Base-by-base conservation (phyloP, 2,888 invertebrate species). In the Liodrosophila aerea region DNA sequence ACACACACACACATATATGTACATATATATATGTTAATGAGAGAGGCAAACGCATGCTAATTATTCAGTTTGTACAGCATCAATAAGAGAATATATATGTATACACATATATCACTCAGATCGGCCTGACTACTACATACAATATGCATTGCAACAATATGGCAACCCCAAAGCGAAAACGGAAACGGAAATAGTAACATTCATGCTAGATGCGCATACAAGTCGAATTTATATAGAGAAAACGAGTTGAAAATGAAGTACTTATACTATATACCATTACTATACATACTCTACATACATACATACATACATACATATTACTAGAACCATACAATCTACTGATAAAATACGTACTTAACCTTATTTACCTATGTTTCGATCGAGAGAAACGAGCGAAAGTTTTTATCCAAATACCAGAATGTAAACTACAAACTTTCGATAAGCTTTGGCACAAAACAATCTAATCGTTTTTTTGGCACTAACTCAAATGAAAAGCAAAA, bases 401-500 rank as follows among this genome's bases (percentile, higher is more conserved):
- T 13, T 44, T 49, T 64, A 37, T 46, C 49, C 47, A 63, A 64
- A 50, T 54, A n/a, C n/a, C n/a, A n/a, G n/a, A n/a, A n/a, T n/a
- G n/a, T n/a, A n/a, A n/a, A n/a, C n/a, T n/a, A n/a, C n/a, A n/a
- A 65, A 37, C 60, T 46, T 46, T 59, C 27, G 34, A 56, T 41
- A 54, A 86, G 87, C 88, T 85, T 87, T 87, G 87, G 87, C 87
- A 87, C 87, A 78, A 69, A 69, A 84, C 80, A 82, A 78, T 66
- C 67, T 58, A 59, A 27, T 9, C 40, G 49, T 33, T 27, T 33
- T 27, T 52, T 70, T 61, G 39, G 46, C 45, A 59, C 30, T 65
- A 63, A 54, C n/a, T 37, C 9, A 41, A 54, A 57, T 18, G 15
- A 9, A n/a, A 41, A 34, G 12, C 12, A 37, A 59, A 39, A 22